Evolutionary conservation across 2,888 invertebrate genomes (phyloP).

Genomic region (Bimastos eiseni): DNA sequence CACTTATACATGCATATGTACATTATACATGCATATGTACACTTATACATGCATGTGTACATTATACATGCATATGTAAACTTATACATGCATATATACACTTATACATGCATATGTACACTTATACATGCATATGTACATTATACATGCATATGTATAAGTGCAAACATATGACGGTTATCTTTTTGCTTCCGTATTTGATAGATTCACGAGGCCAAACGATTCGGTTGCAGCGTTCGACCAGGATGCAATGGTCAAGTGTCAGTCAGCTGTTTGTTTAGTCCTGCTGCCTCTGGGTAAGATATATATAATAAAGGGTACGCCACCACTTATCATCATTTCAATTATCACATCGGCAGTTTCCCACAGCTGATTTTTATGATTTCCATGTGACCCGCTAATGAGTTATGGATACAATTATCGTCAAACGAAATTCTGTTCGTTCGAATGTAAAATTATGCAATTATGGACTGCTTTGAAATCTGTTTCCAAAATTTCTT

Average conservation of each 20-base stretch:
- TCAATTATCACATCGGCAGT: neutral
- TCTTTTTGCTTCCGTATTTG: neutral
- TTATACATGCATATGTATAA: neutral
- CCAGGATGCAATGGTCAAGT: slow-evolving; percentile 39
- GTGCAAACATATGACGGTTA: neutral
- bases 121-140: neutral
- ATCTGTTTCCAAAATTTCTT: neutral
- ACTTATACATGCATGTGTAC: no score
- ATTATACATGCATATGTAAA: no score
- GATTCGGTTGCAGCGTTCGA: slow-evolving; percentile 42
- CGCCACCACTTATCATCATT: neutral
- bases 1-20: no score
- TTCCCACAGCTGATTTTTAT: neutral
- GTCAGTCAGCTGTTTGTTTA: slow-evolving; percentile 40
- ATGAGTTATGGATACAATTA: neutral
- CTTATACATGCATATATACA: no score
- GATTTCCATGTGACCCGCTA: neutral
- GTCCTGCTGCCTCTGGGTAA: neutral
- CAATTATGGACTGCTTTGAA: no score
- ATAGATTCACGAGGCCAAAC: slow-evolving; percentile 37
- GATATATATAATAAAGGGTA: neutral
- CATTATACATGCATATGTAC: no score
- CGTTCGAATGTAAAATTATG: no score
- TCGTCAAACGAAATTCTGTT: neutral
- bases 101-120: no score